phyloP scores from a whole-genome alignment of 1,140 invertebrate genomes.

The Drosophila erecta region DNA sequence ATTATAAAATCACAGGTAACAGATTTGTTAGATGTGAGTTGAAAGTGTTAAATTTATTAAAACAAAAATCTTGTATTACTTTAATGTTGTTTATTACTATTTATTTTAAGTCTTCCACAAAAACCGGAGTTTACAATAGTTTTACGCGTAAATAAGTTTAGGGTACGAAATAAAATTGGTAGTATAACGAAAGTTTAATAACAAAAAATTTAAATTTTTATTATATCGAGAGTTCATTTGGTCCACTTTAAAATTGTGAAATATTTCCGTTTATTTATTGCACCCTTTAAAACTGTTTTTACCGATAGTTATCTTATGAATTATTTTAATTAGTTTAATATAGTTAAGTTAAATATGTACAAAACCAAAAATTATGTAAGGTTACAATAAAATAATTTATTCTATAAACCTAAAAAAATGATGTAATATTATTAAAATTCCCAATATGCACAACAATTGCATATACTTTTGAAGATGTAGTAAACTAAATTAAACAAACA shows the following conservation, averaged over 20 bases:
- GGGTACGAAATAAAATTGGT: no score
- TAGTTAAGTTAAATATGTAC: slow-evolving; percentile 8
- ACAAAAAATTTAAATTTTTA: neutral
- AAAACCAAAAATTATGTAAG: slow-evolving; percentile 12
- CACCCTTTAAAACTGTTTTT: slow-evolving; percentile 8
- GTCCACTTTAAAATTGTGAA: slow-evolving; percentile 4
- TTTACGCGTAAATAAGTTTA: no score
- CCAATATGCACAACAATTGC: slow-evolving; percentile 11
- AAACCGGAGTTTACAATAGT: no score
- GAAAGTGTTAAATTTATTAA: no score
- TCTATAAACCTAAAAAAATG: slow-evolving; percentile 19
- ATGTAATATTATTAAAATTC: slow-evolving; percentile 19
- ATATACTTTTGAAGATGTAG: slow-evolving; percentile 13
- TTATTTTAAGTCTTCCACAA: no score
- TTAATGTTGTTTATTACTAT: no score
- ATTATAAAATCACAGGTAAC: no score
- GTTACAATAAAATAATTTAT: slow-evolving; percentile 10
- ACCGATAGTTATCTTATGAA: slow-evolving; percentile 10
- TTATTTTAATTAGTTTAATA: slow-evolving; percentile 5
- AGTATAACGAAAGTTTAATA: neutral
- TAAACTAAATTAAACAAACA: slow-evolving; percentile 13
- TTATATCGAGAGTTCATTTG: neutral
- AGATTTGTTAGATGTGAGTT: no score
- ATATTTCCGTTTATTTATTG: slow-evolving; percentile 39
- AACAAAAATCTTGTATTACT: no score